Evolutionary conservation across 2,113 vertebrate species (phyloP).

Genomic region (Accipiter cooperii): DNA sequence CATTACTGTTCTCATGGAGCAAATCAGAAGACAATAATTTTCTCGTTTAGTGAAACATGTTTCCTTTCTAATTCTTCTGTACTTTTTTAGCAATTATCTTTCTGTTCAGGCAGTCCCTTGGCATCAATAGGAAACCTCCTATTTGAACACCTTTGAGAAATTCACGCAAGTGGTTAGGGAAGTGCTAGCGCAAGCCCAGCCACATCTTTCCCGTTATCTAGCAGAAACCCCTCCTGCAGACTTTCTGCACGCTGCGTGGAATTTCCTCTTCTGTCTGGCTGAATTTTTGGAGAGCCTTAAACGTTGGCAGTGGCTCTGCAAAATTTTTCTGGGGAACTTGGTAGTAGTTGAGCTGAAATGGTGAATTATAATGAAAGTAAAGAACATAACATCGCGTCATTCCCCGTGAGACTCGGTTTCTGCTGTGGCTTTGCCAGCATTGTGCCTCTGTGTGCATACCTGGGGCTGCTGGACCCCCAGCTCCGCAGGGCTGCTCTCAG

Average conservation of each 20-base stretch:
- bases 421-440: background rate
- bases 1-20: background rate
- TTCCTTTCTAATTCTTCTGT: background rate
- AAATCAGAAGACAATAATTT: background rate
- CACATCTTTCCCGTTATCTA: background rate
- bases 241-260: background rate
- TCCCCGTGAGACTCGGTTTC: background rate
- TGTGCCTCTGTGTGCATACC: background rate
- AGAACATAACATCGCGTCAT: background rate
- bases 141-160: background rate
- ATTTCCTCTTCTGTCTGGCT: conserved; percentile 54
- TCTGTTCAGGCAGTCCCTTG: background rate
- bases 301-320: background rate
- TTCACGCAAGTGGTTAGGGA: background rate
- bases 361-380: background rate
- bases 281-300: conserved; percentile 24
- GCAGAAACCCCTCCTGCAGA: background rate
- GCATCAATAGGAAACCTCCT: background rate
- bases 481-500: background rate
- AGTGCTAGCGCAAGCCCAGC: background rate
- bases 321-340: background rate
- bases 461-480: background rate
- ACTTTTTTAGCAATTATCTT: background rate
- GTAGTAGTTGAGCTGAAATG: background rate
- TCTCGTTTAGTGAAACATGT: background rate